Base-by-base conservation (phyloP, 2,888 invertebrate genomes). In the Athetis lepigone region DNA sequence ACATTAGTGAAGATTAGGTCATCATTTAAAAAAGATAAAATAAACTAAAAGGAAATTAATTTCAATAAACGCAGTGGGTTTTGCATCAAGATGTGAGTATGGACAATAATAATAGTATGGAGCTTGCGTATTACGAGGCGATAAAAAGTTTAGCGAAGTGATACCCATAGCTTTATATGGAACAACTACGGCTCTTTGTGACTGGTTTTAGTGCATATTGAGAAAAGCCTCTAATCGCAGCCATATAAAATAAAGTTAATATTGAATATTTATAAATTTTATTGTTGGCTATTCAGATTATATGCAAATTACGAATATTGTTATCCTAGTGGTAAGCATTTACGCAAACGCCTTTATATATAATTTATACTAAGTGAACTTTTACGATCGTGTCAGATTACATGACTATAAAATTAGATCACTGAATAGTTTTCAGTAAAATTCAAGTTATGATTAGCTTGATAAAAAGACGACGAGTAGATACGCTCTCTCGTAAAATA, bases 401-500 rank as follows among this genome's bases (percentile, higher is more conserved):
- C 19, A 25, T 21, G 7, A 33, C 36, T 39, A 51, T 47, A 40
- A 27, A 51, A 36, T 43, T 16, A n/a, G 40, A 2, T 52, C 5
- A 16, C 6, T 51, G 8, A 9, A 67, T 16, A 52, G 23, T 62
- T n/a, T 33, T 37, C n/a, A 33, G 25, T 54, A 25, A 59, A 52
- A 52, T 47, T 65, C 16, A 29, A 25, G 36, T 39, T 42, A 60
- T 60, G 33, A 67, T 59, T 50, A 46, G n/a, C 29, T 36, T 54
- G n/a, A 52, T 62, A 74, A 69, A 52, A 52, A 51, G 7, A 51
- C 6, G 29, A 43, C 19, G 50, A 46, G 13, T 40, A 27, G 49
- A 45, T 46, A 64, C 33, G 45, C 21, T 67, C 60, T 36, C 40
- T 46, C 69, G 19, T 74, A 64, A 75, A 70, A 55, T 55, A 51